phyloP scores from a whole-genome alignment of 2,888 invertebrate species.

The Craniophora ligustri region DNA sequence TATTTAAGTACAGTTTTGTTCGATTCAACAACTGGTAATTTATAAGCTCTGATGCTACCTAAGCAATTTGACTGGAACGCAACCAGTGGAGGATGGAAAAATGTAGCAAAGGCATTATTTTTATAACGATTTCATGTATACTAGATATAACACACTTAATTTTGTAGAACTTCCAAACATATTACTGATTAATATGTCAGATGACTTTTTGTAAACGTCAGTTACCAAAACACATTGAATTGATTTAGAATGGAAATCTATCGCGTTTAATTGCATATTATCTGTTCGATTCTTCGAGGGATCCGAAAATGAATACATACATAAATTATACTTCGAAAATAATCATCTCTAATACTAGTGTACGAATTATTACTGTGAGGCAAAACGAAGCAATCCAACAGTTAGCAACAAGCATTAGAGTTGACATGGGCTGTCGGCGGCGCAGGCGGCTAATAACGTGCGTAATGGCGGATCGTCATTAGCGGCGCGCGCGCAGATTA shows the following conservation, averaged over 20 bases:
- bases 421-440: conserved; percentile 65
- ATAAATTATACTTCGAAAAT: conserved; percentile 14
- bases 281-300: no score
- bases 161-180: no score
- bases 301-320: conserved; percentile 19
- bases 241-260: no score
- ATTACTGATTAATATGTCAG: no score
- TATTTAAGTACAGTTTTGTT: conserved; percentile 54
- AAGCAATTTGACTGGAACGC: conserved; percentile 26
- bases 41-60: conserved; percentile 29
- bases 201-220: no score
- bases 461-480: conserved; percentile 79
- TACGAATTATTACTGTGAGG: conserved; percentile 19
- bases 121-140: background rate
- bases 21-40: conserved; percentile 47
- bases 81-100: conserved; percentile 18
- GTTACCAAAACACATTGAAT: no score
- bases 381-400: conserved; percentile 37
- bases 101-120: background rate
- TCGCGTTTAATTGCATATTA: no score
- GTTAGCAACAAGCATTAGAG: conserved; percentile 56
- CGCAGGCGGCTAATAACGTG: conserved; percentile 74
- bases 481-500: conserved; percentile 81
- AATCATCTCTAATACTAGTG: conserved; percentile 36
- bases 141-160: no score